phyloP scores from a whole-genome alignment of 2,113 vertebrate species.

The Boleophthalmus pectinirostris region DNA sequence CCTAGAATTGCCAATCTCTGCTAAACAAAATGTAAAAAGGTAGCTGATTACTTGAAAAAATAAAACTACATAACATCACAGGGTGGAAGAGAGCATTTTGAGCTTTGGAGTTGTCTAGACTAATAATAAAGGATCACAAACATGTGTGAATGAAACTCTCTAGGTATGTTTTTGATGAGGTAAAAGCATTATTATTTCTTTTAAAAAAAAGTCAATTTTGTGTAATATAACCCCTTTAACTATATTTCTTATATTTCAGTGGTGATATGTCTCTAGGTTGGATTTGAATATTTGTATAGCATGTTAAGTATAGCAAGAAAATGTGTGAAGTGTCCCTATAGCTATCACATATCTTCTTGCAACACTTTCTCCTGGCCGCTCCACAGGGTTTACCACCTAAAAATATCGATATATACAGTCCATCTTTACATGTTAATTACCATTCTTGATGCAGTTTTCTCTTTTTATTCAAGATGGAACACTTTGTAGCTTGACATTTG shows the following conservation, averaged over 20 bases:
- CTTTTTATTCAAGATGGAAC: neutral
- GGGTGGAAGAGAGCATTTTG: no score
- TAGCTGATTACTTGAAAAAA: no score
- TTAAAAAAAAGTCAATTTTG: no score
- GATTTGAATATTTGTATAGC: neutral
- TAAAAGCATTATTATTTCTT: no score
- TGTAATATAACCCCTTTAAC: neutral
- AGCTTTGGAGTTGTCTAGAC: no score
- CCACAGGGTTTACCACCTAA: neutral
- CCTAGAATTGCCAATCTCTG: no score
- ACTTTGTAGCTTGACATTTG: neutral
- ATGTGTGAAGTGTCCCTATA: slow-evolving; percentile 4
- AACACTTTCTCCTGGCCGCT: neutral
- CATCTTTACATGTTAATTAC: neutral
- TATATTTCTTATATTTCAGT: neutral
- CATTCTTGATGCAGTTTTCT: neutral
- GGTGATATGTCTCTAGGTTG: neutral
- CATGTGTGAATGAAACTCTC: no score
- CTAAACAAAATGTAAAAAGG: no score
- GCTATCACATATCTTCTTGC: neutral
- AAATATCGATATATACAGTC: neutral
- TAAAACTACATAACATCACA: no score
- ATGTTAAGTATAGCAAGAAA: neutral
- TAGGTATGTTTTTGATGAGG: no score
- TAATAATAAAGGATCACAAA: no score